Evolutionary conservation across 2,797 vertebrate species (phyloP), one percentile per base, ranked within the genome.

Genomic region (Catostomus latipinnis): DNA sequence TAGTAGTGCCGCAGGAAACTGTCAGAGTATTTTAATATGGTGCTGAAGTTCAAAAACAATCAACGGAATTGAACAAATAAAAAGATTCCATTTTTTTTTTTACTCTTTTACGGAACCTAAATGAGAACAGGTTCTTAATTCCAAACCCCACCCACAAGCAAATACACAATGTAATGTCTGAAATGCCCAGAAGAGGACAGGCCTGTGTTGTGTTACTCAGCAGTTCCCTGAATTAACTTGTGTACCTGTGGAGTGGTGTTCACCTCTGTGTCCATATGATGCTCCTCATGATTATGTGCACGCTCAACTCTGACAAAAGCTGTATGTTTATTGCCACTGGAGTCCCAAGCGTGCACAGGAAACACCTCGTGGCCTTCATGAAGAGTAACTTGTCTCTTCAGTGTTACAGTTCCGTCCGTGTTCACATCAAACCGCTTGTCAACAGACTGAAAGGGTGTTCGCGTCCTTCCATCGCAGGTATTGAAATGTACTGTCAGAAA

Each of bases 401-500:
- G 86, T 60, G 4, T 84, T 58, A 94, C 56, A 0, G 49, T 58
- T 11, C 92, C 92, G 10, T 93, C 88, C 0, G 57, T 34, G 4
- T 85, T 82, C 0, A 93, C 79, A 1, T 1, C 4, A 81, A 94
- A 92, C 0, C 76, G 87, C 0, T 13, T 68, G 82, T 93, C 85
- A 1, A 77, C 70, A 6, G 80, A 85, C 1, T 0, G 9, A 66
- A 90, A 90, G 1, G 34, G 0, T 48, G 88, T 85, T 4, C 13
- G 56, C 0, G 12, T 76, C 34, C 61, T 87, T 9, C 69, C 6
- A 1, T 83, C 81, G 82, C 93, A 94, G 84, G 91, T 88, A 10
- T 79, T 84, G 79, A 93, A 92, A 68, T 16, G 74, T 81, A 94
- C 93, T 94, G 61, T 0, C 61, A 63, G 34, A 63, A 3, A 63